Conservation (phyloP, 2,888 invertebrate genomes). For the Oxystoma pomonae region DNA sequence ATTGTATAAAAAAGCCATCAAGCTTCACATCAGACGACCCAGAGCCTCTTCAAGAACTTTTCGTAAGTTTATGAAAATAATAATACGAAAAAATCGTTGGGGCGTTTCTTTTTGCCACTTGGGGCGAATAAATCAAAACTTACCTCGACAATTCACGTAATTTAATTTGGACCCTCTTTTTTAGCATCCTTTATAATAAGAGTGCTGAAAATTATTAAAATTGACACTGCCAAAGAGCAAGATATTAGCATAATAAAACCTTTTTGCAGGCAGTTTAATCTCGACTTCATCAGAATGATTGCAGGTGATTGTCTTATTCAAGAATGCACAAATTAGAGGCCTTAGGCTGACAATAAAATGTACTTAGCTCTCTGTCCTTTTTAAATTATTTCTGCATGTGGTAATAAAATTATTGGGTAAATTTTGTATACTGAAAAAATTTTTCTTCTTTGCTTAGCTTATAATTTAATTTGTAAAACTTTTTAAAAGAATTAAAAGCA, state of each 20-base stretch:
- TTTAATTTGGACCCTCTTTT: not conserved
- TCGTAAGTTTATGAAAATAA: not conserved
- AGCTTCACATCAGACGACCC: not conserved
- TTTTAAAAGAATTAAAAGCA: too few species aligned
- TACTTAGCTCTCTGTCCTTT: too few species aligned
- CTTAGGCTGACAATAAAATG: not conserved
- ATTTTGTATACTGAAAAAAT: too few species aligned
- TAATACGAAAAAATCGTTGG: not conserved
- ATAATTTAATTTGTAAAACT: too few species aligned
- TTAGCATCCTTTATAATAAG: conserved; percentile 9
- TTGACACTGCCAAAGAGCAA: conserved; percentile 16
- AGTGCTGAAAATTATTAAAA: conserved; percentile 20
- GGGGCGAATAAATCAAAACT: not conserved
- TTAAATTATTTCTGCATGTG: too few species aligned
- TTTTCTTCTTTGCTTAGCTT: too few species aligned
- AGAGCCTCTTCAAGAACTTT: not conserved
- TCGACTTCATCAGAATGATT: not conserved
- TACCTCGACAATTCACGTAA: not conserved
- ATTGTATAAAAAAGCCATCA: not conserved
- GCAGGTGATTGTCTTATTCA: not conserved
- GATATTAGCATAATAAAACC: conserved; percentile 14
- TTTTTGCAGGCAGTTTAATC: conserved; percentile 11
- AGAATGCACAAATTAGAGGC: not conserved
- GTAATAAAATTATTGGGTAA: too few species aligned
- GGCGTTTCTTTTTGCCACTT: not conserved